Evolutionary conservation across 2,888 invertebrate species (phyloP).

Genomic region (Drosophila barbarae): DNA sequence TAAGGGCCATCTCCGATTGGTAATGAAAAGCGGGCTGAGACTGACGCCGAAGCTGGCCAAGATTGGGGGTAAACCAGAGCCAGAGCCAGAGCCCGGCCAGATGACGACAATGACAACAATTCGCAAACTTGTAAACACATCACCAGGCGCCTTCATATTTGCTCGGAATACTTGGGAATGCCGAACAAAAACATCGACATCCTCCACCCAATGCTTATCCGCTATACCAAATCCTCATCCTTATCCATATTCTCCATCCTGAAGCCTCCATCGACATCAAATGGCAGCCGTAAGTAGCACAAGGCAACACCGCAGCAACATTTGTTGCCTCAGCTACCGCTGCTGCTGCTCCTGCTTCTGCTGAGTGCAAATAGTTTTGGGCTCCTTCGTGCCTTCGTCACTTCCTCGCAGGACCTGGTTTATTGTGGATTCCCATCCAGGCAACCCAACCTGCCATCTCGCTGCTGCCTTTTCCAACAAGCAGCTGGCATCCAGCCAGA

Average conservation of each 20-base stretch:
- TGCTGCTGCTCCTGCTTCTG: slow-evolving; percentile 27
- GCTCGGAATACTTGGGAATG: slow-evolving; percentile 26
- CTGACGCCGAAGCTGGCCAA: slow-evolving; percentile 22
- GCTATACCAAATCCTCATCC: neutral
- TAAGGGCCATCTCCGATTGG: slow-evolving; percentile 45
- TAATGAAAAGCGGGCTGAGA: slow-evolving; percentile 65
- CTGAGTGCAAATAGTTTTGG: slow-evolving; percentile 70
- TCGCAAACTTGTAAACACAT: slow-evolving; percentile 72
- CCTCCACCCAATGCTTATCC: slow-evolving; percentile 1
- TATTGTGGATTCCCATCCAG: slow-evolving; percentile 32
- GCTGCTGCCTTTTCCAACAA: slow-evolving; percentile 36
- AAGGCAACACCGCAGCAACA: slow-evolving; percentile 54
- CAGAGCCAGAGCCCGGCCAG: slow-evolving; percentile 30
- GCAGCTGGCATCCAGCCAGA: slow-evolving; percentile 61
- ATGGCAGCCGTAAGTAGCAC: slow-evolving; percentile 59
- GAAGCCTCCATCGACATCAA: slow-evolving; percentile 34
- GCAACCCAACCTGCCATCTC: neutral
- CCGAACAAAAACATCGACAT: slow-evolving; percentile 28
- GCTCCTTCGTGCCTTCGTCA: slow-evolving; percentile 52
- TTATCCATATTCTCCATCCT: slow-evolving; percentile 1
- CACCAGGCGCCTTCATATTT: slow-evolving; percentile 59
- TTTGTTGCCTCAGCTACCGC: slow-evolving; percentile 46
- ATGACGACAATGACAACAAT: slow-evolving; percentile 73
- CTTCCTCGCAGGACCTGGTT: slow-evolving; percentile 37
- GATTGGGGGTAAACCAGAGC: slow-evolving; percentile 12